Conservation (phyloP, 2,113 vertebrate genomes). For the Oreotrochilus melanogaster region DNA sequence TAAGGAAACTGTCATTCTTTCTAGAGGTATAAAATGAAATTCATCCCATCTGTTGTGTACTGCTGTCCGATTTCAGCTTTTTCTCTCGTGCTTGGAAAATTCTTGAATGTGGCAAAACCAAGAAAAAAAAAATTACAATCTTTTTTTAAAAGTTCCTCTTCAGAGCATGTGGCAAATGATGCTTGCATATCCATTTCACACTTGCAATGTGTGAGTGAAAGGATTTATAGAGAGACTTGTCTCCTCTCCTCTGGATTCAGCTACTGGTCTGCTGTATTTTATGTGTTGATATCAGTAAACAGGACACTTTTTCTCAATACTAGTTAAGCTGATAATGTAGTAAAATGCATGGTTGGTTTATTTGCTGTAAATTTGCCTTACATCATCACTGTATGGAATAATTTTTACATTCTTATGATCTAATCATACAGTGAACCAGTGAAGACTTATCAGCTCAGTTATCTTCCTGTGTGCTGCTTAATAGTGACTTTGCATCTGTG, state of each 20-base stretch:
- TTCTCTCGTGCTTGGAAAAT: slow-evolving; percentile 35
- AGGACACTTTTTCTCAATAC: neutral
- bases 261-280: slow-evolving; percentile 15
- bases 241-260: neutral
- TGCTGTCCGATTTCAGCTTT: slow-evolving; percentile 45
- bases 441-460: neutral
- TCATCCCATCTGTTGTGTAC: slow-evolving; percentile 7
- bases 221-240: neutral
- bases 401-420: neutral
- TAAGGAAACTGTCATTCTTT: slow-evolving; percentile 6
- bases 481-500: slow-evolving; percentile 32
- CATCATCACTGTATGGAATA: neutral
- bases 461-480: neutral
- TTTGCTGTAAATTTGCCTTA: slow-evolving; percentile 13
- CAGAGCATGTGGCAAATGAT: slow-evolving; percentile 4
- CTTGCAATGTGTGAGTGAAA: slow-evolving; percentile 28
- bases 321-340: neutral
- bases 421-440: neutral
- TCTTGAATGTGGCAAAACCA: slow-evolving; percentile 10
- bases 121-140: neutral
- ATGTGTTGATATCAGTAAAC: slow-evolving; percentile 5
- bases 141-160: neutral
- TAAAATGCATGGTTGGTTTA: neutral
- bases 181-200: neutral
- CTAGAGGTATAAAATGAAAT: slow-evolving; percentile 30